Evolutionary conservation across 1,140 invertebrate species (phyloP), one percentile per base, ranked within the genome.

Genomic region (Gryllus bimaculatus): DNA sequence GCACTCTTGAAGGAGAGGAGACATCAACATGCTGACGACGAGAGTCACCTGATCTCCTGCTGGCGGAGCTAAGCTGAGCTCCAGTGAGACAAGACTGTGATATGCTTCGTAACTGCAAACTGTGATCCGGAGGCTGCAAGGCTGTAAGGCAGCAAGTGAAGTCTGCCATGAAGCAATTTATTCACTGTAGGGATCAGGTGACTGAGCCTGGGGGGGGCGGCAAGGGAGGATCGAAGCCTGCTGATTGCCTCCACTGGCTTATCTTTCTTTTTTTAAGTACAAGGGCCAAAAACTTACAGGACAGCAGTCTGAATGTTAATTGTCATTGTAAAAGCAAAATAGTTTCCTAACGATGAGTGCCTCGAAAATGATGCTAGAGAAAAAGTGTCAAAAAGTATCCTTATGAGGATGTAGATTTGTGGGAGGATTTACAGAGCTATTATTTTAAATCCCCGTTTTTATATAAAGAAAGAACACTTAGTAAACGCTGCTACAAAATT

Each of bases 1-100:
- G 93, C 86, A 96, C 93, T 80, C 90, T 96, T 82, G 94, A 95
- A 86, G 94, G 94, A 79, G 93, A 95, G 84, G 85, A 89, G 81
- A 87, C 85, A 20, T 87, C 87, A 77, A 86, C 86, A 79, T 89
- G 89, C 88, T 89, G 87, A 88, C 87, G 85, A 81, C 83, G 82
- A 82, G 82, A 84, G 87, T 87, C 86, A 87, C 86, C 86, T 87
- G 86, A 87, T 86, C 86, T 82, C 81, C 81, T 85, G 83, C 83
- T 86, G 83, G 83, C 84, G 81, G 81, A 81, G 76, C 81, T 79
- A 47, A 78, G 79, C 66, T 74, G 79, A 77, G 74, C 49, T 74
- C 26, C 39, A 77, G 76, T 47, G 54, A 80, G 74, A 66, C 54
- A 49, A 77, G 39, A 80, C 79, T 80, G 79, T 80, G 79, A 80